Evolutionary conservation across 2,888 invertebrate species (phyloP).

Genomic region (Chesias legatella): DNA sequence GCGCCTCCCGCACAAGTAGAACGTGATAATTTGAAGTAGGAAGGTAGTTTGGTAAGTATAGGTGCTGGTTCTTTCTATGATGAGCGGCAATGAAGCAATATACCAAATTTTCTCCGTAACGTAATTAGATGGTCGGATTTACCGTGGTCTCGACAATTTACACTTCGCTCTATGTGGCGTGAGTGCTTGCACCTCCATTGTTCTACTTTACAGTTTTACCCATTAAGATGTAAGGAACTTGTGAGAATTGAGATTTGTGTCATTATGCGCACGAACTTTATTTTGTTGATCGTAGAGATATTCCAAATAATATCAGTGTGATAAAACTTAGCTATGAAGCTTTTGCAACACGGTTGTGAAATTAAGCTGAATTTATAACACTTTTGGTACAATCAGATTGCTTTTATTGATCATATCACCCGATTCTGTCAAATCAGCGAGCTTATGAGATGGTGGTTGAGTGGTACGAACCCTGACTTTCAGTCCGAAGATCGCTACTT

Average conservation of each 20-base stretch:
- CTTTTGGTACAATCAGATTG: neutral
- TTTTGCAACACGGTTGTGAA: neutral
- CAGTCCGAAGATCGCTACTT: no score
- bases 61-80: conserved; percentile 42
- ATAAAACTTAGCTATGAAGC: neutral
- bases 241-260: conserved; percentile 27
- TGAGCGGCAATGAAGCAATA: conserved; percentile 45
- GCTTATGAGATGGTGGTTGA: no score
- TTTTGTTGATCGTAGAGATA: conserved; percentile 7
- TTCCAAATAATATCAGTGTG: neutral
- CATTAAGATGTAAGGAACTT: conserved; percentile 30
- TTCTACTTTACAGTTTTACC: conserved; percentile 40
- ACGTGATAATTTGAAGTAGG: conserved; percentile 49
- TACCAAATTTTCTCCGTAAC: conserved; percentile 43
- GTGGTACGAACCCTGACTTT: no score
- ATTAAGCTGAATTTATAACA: neutral
- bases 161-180: conserved; percentile 43
- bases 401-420: no score
- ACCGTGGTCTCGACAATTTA: conserved; percentile 48
- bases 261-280: conserved; percentile 22
- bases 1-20: conserved; percentile 43
- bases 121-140: conserved; percentile 43
- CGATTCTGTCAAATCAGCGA: no score
- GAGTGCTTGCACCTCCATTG: conserved; percentile 42
- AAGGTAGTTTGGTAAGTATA: conserved; percentile 41